Evolutionary conservation across 2,797 vertebrate species (phyloP).

Genomic region (Brachymystax lenok): DNA sequence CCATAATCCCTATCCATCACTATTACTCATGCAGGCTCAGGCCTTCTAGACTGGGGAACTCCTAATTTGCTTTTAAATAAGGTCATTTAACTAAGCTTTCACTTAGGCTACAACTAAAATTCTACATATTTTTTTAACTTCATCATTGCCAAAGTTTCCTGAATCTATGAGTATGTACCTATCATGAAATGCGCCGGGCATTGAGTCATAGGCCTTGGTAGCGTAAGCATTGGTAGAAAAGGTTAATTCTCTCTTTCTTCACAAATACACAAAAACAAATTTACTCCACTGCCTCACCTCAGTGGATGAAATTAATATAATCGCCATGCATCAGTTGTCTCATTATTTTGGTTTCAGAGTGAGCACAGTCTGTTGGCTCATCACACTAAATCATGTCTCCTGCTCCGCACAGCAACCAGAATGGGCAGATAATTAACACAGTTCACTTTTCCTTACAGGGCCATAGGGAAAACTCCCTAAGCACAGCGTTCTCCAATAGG

Average conservation of each 20-base stretch:
- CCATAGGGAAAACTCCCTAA: too few relatives aligned
- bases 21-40: neutral
- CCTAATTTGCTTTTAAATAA: neutral
- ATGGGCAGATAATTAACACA: too few relatives aligned
- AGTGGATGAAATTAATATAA: neutral
- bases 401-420: too few relatives aligned
- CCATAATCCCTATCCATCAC: neutral
- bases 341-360: neutral
- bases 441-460: too few relatives aligned
- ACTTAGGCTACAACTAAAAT: neutral
- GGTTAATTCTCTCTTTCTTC: neutral
- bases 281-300: neutral
- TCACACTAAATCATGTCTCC: constrained; percentile 1
- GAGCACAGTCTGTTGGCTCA: constrained; percentile 7
- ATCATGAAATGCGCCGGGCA: neutral
- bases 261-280: neutral
- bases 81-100: too few relatives aligned
- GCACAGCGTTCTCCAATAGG: too few relatives aligned
- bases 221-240: neutral
- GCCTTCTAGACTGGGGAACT: neutral
- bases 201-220: neutral
- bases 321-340: constrained; percentile 1
- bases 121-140: neutral
- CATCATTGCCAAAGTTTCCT: neutral
- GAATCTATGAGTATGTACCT: neutral